phyloP scores from a whole-genome alignment of 2,888 invertebrate genomes.

The Cephus sareptanus region DNA sequence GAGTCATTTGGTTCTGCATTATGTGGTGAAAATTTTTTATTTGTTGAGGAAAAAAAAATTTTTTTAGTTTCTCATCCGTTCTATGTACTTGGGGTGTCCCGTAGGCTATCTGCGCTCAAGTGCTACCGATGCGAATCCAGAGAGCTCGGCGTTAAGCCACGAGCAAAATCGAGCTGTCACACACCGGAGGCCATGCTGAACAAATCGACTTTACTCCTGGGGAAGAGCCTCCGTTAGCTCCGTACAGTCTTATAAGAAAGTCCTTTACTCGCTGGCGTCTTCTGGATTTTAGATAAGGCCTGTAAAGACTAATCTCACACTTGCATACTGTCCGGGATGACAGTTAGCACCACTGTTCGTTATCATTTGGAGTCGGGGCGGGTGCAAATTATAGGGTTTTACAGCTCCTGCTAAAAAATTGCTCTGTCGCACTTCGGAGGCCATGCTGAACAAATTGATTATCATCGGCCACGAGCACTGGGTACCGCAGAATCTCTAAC shows the following conservation, averaged over 20 bases:
- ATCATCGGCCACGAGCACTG: background rate
- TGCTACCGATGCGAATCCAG: background rate
- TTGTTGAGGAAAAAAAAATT: background rate
- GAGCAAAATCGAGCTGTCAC: constrained; percentile 5
- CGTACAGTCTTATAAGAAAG: background rate
- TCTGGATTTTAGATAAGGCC: background rate
- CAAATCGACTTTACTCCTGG: background rate
- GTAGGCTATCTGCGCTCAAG: background rate
- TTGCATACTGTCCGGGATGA: background rate
- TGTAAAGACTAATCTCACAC: background rate
- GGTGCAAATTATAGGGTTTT: background rate
- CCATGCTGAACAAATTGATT: constrained; percentile 4
- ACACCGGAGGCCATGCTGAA: background rate
- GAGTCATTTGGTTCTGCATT: background rate
- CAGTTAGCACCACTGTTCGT: background rate
- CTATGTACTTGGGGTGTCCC: background rate
- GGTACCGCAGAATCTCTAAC: background rate
- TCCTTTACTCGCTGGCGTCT: background rate
- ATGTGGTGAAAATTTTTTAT: background rate
- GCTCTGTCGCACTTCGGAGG: background rate
- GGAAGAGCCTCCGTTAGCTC: background rate
- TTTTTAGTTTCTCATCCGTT: background rate
- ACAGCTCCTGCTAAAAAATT: background rate
- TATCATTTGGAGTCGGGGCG: background rate
- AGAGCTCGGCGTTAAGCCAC: background rate